Conservation (phyloP, 2,113 vertebrate species). For the Burhinus bistriatus region DNA sequence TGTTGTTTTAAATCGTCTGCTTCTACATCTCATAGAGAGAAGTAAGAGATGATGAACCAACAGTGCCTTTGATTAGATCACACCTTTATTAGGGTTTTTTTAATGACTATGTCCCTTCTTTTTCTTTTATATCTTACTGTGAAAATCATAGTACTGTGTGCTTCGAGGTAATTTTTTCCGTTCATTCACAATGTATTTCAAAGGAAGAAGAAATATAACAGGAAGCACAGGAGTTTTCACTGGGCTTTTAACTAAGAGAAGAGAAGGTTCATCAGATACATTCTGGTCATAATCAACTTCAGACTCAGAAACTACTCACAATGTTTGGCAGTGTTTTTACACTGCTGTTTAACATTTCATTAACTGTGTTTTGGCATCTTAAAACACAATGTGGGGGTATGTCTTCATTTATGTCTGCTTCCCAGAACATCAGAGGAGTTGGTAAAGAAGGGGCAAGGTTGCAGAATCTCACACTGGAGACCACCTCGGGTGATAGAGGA, state of each 20-base stretch:
- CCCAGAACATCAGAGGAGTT: not conserved
- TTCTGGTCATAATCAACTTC: not conserved
- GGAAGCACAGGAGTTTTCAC: not conserved
- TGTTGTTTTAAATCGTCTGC: not conserved
- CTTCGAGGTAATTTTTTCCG: not conserved
- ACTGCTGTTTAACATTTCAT: not conserved
- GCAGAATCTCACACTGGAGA: not conserved
- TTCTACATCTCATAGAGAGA: not conserved
- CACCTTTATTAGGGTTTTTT: not conserved
- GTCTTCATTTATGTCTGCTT: not conserved
- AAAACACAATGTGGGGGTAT: not conserved
- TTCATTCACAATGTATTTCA: not conserved
- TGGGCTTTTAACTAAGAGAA: too few species aligned
- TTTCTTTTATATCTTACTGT: not conserved
- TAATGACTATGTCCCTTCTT: not conserved
- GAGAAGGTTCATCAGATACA: not conserved
- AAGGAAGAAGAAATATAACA: not conserved
- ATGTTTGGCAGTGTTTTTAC: not conserved
- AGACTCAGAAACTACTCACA: not conserved
- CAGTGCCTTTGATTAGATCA: not conserved
- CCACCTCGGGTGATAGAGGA: not conserved
- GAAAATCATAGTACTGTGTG: not conserved
- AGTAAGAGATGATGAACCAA: not conserved
- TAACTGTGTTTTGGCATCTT: not conserved
- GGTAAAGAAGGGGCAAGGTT: not conserved